Evolutionary conservation across 2,113 vertebrate genomes (phyloP).

Genomic region (Platichthys flesus): DNA sequence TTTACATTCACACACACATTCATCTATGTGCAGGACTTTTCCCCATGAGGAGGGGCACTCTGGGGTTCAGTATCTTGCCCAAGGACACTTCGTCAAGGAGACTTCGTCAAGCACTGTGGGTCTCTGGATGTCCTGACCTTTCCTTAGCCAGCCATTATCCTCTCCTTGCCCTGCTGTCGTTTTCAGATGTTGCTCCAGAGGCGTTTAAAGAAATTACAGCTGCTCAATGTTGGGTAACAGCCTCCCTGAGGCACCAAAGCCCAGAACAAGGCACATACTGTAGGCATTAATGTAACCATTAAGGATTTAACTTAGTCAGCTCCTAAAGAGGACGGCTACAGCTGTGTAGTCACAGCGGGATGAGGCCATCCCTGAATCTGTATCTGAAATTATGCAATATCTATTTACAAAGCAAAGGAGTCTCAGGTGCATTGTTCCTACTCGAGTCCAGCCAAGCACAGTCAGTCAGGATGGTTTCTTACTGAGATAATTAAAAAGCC

Average conservation of each 20-base stretch:
- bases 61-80: too few relatives aligned
- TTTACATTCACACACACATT: too few relatives aligned
- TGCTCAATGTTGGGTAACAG: constrained; percentile 59
- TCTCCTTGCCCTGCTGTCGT: constrained; percentile 15
- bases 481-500: constrained; percentile 34
- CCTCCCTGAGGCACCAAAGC: constrained; percentile 44
- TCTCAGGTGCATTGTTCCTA: constrained; percentile 25
- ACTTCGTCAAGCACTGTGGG: neutral
- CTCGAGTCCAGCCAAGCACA: constrained; percentile 41
- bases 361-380: constrained; percentile 29
- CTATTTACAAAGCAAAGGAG: constrained; percentile 45
- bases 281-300: constrained; percentile 70
- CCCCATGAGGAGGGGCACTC: too few relatives aligned
- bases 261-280: constrained; percentile 41
- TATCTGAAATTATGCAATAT: constrained; percentile 43
- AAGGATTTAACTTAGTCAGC: constrained; percentile 62
- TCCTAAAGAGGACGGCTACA: constrained; percentile 32
- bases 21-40: too few relatives aligned
- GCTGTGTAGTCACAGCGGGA: constrained; percentile 39
- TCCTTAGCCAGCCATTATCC: constrained; percentile 9
- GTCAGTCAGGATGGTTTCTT: constrained; percentile 33
- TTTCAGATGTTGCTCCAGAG: constrained; percentile 70
- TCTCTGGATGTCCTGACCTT: constrained; percentile 11
- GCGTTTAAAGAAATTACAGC: constrained; percentile 55
- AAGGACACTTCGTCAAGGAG: neutral